A percentile compares a stretch with the other conserved stretches of the same genome.
These are phyloP conservation scores for Cheirogaleus medius DNA, from an alignment of 2,113 vertebrate genomes.

Conservation along the genomic window DNA sequence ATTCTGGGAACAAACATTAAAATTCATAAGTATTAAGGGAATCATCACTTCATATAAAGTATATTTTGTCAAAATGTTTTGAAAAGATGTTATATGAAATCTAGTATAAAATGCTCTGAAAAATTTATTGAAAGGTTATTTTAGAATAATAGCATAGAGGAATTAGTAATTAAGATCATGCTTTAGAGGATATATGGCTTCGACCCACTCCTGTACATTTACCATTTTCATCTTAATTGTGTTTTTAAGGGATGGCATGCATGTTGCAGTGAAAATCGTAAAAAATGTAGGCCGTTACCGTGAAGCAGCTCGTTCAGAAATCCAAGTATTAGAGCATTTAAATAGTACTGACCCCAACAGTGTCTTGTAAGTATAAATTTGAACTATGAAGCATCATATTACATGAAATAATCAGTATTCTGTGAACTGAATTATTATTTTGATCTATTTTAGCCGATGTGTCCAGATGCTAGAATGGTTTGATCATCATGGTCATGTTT, in stretches of 20 bases:
- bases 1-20: conserved; percentile 29
- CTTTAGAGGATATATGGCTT: background rate
- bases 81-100: background rate
- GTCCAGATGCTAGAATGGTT: conserved; percentile 98
- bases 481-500: conserved; percentile 96
- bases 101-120: background rate
- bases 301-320: conserved; percentile 96
- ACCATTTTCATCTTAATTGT: conserved; percentile 61
- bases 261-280: conserved; percentile 98
- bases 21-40: background rate
- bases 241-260: conserved; percentile 86
- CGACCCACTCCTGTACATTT: background rate
- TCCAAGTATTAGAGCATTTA: conserved; percentile 94
- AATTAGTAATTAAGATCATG: background rate
- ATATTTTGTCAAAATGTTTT: conserved; percentile 29
- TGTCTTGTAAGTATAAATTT: conserved; percentile 84
- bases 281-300: conserved; percentile 98
- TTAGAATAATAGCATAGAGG: conserved; percentile 16
- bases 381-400: background rate
- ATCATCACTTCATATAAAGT: background rate
- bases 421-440: conserved; percentile 25
- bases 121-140: conserved; percentile 11
- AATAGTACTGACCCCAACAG: conserved; percentile 91
- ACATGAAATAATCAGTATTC: background rate
- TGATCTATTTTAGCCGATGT: conserved; percentile 88